A percentile compares a stretch with the other conserved stretches of the same genome.
Conservation (phyloP, 2,797 vertebrate species). For the Betta splendens region DNA sequence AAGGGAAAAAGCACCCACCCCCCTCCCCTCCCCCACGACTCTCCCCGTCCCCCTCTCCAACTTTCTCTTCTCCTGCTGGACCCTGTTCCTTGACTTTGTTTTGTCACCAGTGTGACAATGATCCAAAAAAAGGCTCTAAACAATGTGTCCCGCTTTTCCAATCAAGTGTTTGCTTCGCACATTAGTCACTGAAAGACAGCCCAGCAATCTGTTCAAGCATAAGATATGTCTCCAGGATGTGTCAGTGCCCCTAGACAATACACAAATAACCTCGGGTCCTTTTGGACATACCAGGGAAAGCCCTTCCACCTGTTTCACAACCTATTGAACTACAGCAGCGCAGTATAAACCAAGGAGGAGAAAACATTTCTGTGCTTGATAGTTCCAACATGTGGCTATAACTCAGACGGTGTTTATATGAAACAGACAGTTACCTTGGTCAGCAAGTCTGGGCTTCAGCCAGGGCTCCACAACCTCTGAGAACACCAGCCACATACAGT, state of each 20-base stretch:
- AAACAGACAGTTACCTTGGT: conserved; percentile 75
- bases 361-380: conserved; percentile 53
- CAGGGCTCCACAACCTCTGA: conserved; percentile 61
- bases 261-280: conserved; percentile 64
- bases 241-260: conserved; percentile 72
- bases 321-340: conserved; percentile 54
- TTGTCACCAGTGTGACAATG: conserved; percentile 30
- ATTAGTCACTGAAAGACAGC: conserved; percentile 55
- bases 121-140: conserved; percentile 48
- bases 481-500: conserved; percentile 44
- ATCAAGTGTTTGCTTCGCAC: conserved; percentile 31
- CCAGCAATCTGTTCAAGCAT: conserved; percentile 44
- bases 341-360: conserved; percentile 41
- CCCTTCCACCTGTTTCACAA: conserved; percentile 61
- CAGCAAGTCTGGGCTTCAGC: conserved; percentile 65
- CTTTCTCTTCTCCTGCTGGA: conserved; percentile 60
- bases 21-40: conserved; percentile 42
- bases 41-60: conserved; percentile 53
- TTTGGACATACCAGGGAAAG: conserved; percentile 47
- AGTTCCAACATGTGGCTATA: conserved; percentile 63
- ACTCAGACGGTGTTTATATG: conserved; percentile 78
- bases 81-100: conserved; percentile 46
- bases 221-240: conserved; percentile 67
- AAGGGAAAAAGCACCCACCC: conserved; percentile 41
- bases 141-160: conserved; percentile 12